phyloP scores from a whole-genome alignment of 2,113 vertebrate species.

The Campylomormyrus numenius region DNA sequence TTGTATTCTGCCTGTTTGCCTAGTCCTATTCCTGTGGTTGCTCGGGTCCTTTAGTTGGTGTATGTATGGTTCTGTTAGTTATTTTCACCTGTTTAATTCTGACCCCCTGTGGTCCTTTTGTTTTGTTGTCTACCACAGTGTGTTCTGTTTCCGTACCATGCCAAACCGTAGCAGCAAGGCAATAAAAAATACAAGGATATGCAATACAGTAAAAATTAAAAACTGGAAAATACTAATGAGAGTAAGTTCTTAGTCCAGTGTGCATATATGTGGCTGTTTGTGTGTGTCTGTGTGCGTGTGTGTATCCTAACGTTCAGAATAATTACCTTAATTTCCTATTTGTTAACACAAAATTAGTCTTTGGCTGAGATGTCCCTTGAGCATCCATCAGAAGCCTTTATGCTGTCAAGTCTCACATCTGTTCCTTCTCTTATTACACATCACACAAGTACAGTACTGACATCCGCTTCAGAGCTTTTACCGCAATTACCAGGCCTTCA shows the following conservation, averaged over 20 bases:
- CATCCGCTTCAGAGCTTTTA: slow-evolving; percentile 18
- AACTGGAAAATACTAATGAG: not conserved
- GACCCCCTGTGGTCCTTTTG: too few species aligned
- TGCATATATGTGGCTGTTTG: not conserved
- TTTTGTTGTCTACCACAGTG: too few species aligned
- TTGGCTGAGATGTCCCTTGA: slow-evolving; percentile 14
- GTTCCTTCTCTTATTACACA: slow-evolving; percentile 20
- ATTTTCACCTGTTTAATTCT: too few species aligned
- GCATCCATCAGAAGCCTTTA: slow-evolving; percentile 19
- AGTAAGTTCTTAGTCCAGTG: not conserved
- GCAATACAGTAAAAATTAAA: not conserved
- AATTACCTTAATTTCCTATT: slow-evolving; percentile 24
- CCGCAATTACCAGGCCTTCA: slow-evolving; percentile 19
- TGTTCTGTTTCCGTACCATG: too few species aligned
- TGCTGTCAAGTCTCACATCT: slow-evolving; percentile 18
- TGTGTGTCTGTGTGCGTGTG: slow-evolving; percentile 11
- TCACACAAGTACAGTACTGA: slow-evolving; percentile 2
- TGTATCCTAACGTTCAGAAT: slow-evolving; percentile 17
- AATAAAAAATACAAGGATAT: not conserved
- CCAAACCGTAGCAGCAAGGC: too few species aligned
- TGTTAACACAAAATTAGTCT: slow-evolving; percentile 12
- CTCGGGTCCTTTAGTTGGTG: too few species aligned
- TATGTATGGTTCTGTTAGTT: too few species aligned
- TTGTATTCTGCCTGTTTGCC: too few species aligned
- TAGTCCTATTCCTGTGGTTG: too few species aligned